phyloP scores from a whole-genome alignment of 2,113 vertebrate genomes.

The Seriola quinqueradiata region DNA sequence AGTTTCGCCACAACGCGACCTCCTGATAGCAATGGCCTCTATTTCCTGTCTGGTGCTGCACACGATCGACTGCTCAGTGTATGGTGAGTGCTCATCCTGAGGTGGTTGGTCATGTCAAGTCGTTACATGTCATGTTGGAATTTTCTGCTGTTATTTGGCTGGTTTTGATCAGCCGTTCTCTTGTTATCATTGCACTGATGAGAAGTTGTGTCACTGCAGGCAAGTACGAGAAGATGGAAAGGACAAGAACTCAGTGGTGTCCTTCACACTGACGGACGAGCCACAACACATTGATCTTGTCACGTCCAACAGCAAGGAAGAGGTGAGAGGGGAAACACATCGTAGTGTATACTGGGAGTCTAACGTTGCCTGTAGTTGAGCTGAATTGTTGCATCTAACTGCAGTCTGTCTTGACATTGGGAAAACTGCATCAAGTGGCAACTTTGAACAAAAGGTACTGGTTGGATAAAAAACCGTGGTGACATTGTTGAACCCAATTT shows the following conservation, averaged over 20 bases:
- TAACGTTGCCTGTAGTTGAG: background rate
- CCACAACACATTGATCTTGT: constrained; percentile 91
- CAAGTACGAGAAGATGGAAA: constrained; percentile 95
- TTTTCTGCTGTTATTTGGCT: background rate
- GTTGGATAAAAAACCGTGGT: background rate
- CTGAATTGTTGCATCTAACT: background rate
- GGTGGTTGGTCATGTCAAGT: too few relatives aligned
- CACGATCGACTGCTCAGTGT: constrained; percentile 95
- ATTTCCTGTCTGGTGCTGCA: constrained; percentile 95
- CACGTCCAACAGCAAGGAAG: constrained; percentile 91
- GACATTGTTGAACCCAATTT: background rate
- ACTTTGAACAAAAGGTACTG: background rate
- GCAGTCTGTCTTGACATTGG: background rate
- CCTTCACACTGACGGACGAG: constrained; percentile 94
- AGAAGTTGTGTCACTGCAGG: constrained; percentile 79
- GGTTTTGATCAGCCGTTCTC: background rate
- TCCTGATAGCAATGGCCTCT: constrained; percentile 92
- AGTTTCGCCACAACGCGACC: constrained; percentile 92
- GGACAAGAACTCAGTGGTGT: constrained; percentile 95
- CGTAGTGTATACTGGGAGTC: background rate
- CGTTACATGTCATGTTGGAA: background rate
- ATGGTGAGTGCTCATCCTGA: constrained; percentile 87
- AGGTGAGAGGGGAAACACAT: constrained; percentile 82
- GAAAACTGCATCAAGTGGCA: background rate
- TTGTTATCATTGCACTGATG: constrained; percentile 2